Percentiles rank a stretch among this genome's conserved stretches.
phyloP scores from a whole-genome alignment of 2,797 vertebrate species.

The Melanotaenia boesemani region DNA sequence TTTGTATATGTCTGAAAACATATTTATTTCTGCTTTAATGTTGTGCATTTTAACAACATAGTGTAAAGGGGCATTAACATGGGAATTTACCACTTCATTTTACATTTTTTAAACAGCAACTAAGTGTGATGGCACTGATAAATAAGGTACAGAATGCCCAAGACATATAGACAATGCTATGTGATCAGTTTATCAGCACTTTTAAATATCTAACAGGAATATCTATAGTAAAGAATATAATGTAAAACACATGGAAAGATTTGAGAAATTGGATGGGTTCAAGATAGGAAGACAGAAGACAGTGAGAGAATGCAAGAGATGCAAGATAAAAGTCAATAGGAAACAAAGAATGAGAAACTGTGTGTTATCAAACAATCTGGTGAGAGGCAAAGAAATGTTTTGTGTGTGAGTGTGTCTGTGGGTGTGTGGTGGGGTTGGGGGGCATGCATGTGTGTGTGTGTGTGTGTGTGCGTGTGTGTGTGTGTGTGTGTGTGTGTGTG shows the following conservation, averaged over 20 bases:
- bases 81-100: background rate
- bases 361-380: constrained; percentile 49
- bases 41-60: background rate
- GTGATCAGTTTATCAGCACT: background rate
- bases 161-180: background rate
- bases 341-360: constrained; percentile 55
- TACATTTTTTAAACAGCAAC: background rate
- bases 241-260: background rate
- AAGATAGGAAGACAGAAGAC: constrained; percentile 11
- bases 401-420: constrained; percentile 17
- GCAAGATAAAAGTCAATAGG: constrained; percentile 25
- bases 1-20: background rate
- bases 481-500: constrained; percentile 42
- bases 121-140: background rate
- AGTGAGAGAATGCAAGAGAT: constrained; percentile 17
- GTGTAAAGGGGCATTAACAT: background rate
- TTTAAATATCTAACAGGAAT: background rate
- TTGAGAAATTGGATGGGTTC: constrained; percentile 9
- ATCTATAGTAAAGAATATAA: background rate
- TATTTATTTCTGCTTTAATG: background rate
- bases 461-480: constrained; percentile 31
- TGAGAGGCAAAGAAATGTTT: constrained; percentile 40
- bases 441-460: constrained; percentile 31
- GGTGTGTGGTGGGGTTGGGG: constrained; percentile 3
- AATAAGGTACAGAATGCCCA: background rate